Evolutionary conservation across 2,888 invertebrate genomes (phyloP), one percentile per base, ranked within the genome.

Genomic region (Fragum sueziense): DNA sequence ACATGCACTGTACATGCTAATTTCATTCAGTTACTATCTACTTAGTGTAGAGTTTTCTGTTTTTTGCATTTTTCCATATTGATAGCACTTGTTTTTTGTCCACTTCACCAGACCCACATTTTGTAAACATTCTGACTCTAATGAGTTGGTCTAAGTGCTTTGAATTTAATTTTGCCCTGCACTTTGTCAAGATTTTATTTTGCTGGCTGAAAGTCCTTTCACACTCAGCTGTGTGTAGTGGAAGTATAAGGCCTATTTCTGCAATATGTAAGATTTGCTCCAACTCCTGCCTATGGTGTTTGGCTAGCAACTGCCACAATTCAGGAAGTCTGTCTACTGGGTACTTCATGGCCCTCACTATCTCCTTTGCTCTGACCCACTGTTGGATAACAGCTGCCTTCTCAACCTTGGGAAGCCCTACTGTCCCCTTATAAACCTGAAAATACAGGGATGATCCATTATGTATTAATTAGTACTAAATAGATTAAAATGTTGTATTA

Each of bases 181-280:
- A 37, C 54, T 76, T 71, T 33, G 65, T 75, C 3, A 75, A 51
- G n/a, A 75, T 79, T 22, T 70, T 68, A 17, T 75, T 75, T 41
- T 75, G 70, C 59, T 75, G 70, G 31, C 52, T 61, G 61, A 73
- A 73, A 33, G 72, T 72, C 20, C 72, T 57, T 37, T 68, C 74
- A 69, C 69, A 69, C 11, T 52, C 69, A 57, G 76, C 41, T n/a
- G 76, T 71, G 51, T 76, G 70, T 4, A 78, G 59, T 1, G 76
- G 76, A 7, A 76, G 31, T 2, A 67, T 72, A 25, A 54, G 57
- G 2, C 61, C 71, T 14, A 68, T 72, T 25, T 72, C 22, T 7
- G 71, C 71, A 1, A 41, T 65, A 27, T 67, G 59, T 1, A 72
- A 31, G 0, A 71, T 2, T 9, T 72, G 62, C 11, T 47, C 7